Evolutionary conservation across 2,888 invertebrate species (phyloP), one percentile per base, ranked within the genome.

Genomic region (Pasiphila rectangulata): DNA sequence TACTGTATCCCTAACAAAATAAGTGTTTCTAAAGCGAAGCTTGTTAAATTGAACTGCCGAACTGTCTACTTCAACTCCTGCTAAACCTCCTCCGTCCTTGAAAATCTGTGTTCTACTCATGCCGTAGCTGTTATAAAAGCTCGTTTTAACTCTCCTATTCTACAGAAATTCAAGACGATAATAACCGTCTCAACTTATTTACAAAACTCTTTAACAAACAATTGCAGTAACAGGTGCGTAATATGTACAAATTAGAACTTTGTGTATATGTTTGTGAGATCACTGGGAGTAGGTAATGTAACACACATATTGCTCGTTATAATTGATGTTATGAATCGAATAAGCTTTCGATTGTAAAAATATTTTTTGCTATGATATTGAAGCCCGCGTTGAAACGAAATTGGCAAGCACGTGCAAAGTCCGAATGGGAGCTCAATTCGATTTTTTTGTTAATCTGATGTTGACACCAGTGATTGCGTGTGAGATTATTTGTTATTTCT

Each of bases 81-180:
- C 23, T 29, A 49, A 40, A 40, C 41, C 32, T 27, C 27, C 20
- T 35, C 40, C 16, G 27, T 29, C 44, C 37, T 37, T 41, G 21
- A 36, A 51, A 44, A 35, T 53, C 42, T 46, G 32, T 46, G 45
- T 47, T 50, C 59, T 57, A 75, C 70, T 59, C 82, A 82, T 82
- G 82, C 82, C 63, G 63, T 65, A 79, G 76, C 77, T 76, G 77
- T 66, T 70, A 59, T 58, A 61, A 61, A 76, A 75, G 78, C 75
- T 62, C 64, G 62, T 70, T 56, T 52, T 48, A 49, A 43, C 37
- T 12, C 3, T 47, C 20, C 3, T 38, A 53, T 9, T 43, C 36
- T 46, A 51, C 46, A 25, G 39, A 48, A 43, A 43, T 29, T 40
- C 25, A 38, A 51, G 17, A 38, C 38, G 38, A 51, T 54, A 24